Evolutionary conservation across 64 coral and sea anemone genomes (phyloP).

Genomic region (Dendronephthya gigantea): DNA sequence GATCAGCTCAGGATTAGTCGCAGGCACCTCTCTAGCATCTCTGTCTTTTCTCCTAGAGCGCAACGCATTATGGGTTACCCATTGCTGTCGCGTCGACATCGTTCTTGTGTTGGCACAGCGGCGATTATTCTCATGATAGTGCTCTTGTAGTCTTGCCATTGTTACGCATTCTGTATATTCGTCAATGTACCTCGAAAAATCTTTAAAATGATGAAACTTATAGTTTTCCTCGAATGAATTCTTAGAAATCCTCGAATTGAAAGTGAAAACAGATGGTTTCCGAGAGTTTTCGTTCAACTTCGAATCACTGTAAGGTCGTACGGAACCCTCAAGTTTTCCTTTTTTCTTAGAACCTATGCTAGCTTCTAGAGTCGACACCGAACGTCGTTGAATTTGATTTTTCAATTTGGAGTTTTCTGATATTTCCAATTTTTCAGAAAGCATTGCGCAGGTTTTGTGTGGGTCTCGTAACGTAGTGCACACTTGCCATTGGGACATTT

Average conservation of each 20-base stretch:
- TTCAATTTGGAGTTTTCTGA: neutral
- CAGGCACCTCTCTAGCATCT: neutral
- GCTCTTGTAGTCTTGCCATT: neutral
- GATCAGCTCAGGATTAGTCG: neutral
- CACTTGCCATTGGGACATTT: neutral
- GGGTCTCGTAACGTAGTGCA: neutral
- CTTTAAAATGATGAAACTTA: neutral
- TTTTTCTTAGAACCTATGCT: neutral
- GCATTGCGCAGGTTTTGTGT: neutral
- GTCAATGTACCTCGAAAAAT: neutral
- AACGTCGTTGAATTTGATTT: neutral
- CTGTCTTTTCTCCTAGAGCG: too few relatives aligned
- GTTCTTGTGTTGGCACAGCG: neutral
- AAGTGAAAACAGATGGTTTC: neutral
- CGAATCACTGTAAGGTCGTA: neutral
- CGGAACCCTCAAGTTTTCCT: neutral
- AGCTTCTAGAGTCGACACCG: neutral
- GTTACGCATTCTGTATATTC: neutral
- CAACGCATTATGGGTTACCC: neutral
- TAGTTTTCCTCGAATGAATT: neutral
- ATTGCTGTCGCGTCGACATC: neutral
- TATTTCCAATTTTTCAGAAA: neutral
- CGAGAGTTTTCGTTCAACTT: neutral
- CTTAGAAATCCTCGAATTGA: neutral
- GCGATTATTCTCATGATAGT: neutral